Evolutionary conservation across 2,113 vertebrate genomes (phyloP).

Genomic region (Uropsilus gracilis): DNA sequence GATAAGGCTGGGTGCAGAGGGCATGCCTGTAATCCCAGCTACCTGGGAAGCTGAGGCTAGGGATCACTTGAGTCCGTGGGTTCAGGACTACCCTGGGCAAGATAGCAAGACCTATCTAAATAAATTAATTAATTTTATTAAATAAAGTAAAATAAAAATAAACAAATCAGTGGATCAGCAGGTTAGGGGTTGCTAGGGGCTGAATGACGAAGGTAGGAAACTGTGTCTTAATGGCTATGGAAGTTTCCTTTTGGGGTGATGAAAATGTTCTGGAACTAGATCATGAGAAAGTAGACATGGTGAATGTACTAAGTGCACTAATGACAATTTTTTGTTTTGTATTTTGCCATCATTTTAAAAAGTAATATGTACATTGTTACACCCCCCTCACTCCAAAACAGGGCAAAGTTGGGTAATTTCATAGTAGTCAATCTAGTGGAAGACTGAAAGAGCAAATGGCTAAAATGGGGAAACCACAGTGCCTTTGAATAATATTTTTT

Average conservation of each 20-base stretch:
- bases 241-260: neutral
- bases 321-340: neutral
- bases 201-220: neutral
- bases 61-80: too few species aligned
- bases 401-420: neutral
- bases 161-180: neutral
- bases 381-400: neutral
- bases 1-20: too few species aligned
- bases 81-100: too few species aligned
- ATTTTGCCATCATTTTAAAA: neutral
- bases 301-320: neutral
- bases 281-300: rapidly evolving
- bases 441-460: too few species aligned
- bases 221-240: neutral
- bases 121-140: too few species aligned
- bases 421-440: neutral
- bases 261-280: neutral
- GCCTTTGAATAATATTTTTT: neutral
- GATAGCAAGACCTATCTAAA: too few species aligned
- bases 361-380: neutral
- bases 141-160: too few species aligned
- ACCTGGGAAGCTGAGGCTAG: too few species aligned
- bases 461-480: neutral
- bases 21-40: too few species aligned
- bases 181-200: neutral